phyloP scores from a whole-genome alignment of 2,113 vertebrate species.

The Dromaius novaehollandiae region DNA sequence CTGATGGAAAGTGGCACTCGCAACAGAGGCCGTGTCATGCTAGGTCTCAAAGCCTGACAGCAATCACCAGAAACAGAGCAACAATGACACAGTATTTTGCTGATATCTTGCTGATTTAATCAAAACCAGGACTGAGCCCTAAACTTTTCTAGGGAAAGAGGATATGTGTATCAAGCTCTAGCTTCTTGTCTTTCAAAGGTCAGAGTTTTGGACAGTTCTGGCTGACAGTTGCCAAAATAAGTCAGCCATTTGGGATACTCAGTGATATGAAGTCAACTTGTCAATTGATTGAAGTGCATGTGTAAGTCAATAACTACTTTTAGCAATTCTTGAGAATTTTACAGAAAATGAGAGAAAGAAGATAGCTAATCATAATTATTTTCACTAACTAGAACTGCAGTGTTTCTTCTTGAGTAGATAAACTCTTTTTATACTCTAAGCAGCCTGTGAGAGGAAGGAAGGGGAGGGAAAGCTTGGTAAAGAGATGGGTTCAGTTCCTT shows the following conservation, averaged over 20 bases:
- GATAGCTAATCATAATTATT: background rate
- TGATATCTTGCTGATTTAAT: background rate
- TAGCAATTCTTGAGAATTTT: background rate
- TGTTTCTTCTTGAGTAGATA: background rate
- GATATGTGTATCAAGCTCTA: background rate
- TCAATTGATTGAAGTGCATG: background rate
- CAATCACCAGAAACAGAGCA: background rate
- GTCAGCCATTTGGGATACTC: background rate
- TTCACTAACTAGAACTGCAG: background rate
- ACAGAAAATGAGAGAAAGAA: background rate
- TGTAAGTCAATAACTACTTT: background rate
- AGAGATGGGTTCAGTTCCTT: conserved; percentile 13
- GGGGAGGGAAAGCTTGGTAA: background rate
- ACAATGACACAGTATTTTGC: background rate
- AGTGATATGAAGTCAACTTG: background rate
- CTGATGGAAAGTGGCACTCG: background rate
- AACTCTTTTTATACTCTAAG: background rate
- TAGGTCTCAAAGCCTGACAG: background rate
- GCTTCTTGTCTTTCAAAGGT: background rate
- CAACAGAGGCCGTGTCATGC: rapidly evolving
- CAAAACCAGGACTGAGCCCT: background rate
- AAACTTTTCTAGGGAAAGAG: background rate
- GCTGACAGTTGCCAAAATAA: background rate
- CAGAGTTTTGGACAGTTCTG: background rate
- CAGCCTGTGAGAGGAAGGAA: conserved; percentile 3